Evolutionary conservation across 2,888 invertebrate species (phyloP), one percentile per base, ranked within the genome.

Genomic region (Epinotia bilunana): DNA sequence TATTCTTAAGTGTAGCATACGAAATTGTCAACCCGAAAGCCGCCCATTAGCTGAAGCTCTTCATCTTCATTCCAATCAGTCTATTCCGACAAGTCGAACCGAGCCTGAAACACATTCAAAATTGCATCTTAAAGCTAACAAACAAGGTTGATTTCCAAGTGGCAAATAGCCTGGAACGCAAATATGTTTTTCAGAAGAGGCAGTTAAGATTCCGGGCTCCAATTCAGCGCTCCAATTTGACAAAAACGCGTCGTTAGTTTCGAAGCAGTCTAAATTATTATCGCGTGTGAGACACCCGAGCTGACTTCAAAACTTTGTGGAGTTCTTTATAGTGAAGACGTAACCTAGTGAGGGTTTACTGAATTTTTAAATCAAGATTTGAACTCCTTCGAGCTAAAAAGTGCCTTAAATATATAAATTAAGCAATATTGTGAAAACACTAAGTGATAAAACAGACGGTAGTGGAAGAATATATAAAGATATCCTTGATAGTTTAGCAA

Each of bases 1-100:
- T 33, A 5, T 0, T 46, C 23, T 81, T 83, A 85, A 88, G 86
- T 86, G 88, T 82, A 82, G 84, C 82, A 85, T 86, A 86, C 84
- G 81, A 84, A 86, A 91, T 88, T 93, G 92, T 93, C 93, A 92
- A 85, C 90, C 85, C 81, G 86, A 90, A 89, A 88, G 87, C 91
- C 94, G 93, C 93, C 94, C 94, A 93, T 93, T 93, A 93, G 92
- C 83, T 84, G 85, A 88, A 80, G 84, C 87, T 89, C 86, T 93
- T 84, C 89, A 90, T 94, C 94, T 94, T 93, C 88, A 94, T 93
- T 92, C 87, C 83, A 81, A 86, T 86, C 85, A 87, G 85, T 85
- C 87, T 84, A 86, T 86, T 83, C 83, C 84, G 85, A 82, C 80
- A 80, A 86, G 61, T 62, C 71, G 20, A 33, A 68, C 62, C 81